Evolutionary conservation across 2,888 invertebrate genomes (phyloP), one percentile per base, ranked within the genome.

Genomic region (Mesorhabditis sp.): DNA sequence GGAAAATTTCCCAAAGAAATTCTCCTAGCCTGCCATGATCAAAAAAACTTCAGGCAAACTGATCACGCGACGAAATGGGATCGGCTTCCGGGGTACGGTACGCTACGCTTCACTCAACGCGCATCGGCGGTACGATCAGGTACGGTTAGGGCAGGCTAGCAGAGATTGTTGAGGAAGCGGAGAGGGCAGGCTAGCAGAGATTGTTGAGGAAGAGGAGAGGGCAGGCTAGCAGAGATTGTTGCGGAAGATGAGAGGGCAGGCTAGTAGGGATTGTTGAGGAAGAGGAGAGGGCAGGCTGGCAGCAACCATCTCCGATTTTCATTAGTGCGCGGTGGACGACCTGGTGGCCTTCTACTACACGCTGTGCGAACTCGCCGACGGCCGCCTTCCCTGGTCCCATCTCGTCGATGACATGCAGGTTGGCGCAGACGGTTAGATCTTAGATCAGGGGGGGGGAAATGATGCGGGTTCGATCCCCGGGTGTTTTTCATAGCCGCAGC

Each of bases 321-420:
- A 13, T 50, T 50, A 50, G 58, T n/a, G n/a, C n/a, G 10, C 58
- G 1, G n/a, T 50, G 10, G 58, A 50, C 58, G 58, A 50, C n/a
- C 58, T 50, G 10, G 10, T 50, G 10, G 7, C 58, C 7, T n/a
- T 50, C 58, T 50, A 50, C 58, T 50, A 50, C 58, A 13, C 58
- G n/a, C 58, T 50, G 58, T 50, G 58, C 58, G 58, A 50, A 50
- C 58, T 50, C 10, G 58, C 58, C n/a, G 58, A 50, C 7, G 58
- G 58, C 7, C 7, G n/a, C 7, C 58, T 50, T 10, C 58, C 58
- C n/a, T 50, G 58, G 58, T n/a, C 10, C 10, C 10, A 50, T 50
- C n/a, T 50, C n/a, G 7, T n/a, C 10, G 58, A 50, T 50, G 10
- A 50, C 10, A n/a, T 13, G 7, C 58, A 50, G 58, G 58, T 50